Evolutionary conservation across 2,113 vertebrate genomes (phyloP).

Genomic region (Dipodomys stephensi): DNA sequence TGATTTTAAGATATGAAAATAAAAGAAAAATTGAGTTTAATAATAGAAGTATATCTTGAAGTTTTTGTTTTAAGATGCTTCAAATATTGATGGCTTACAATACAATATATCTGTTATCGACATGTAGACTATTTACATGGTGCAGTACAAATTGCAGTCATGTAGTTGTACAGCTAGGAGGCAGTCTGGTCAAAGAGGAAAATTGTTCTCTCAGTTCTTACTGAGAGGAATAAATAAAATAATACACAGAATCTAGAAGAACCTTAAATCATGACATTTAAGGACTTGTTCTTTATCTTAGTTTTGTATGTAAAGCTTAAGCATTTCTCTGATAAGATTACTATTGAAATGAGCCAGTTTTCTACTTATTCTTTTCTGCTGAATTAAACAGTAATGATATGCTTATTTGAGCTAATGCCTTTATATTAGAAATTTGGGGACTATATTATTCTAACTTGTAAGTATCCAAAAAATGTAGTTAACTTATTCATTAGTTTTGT

Average conservation of each 20-base stretch:
- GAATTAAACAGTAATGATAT: slow-evolving; percentile 19
- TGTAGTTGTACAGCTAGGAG: slow-evolving; percentile 61
- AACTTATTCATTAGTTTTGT: slow-evolving; percentile 22
- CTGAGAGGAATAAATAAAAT: neutral
- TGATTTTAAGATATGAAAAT: no score
- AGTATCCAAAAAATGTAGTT: slow-evolving; percentile 26
- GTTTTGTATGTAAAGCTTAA: slow-evolving; percentile 13
- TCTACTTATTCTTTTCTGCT: neutral
- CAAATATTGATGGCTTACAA: neutral
- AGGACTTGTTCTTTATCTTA: neutral
- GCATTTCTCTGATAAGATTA: slow-evolving; percentile 2
- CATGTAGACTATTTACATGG: neutral
- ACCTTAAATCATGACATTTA: neutral
- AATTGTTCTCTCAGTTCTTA: neutral
- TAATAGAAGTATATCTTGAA: neutral
- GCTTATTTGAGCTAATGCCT: neutral
- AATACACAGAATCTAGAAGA: neutral
- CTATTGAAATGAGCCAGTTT: slow-evolving; percentile 10
- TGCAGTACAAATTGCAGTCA: slow-evolving; percentile 42
- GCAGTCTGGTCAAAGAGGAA: slow-evolving; percentile 68
- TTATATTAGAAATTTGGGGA: slow-evolving; percentile 9
- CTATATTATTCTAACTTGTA: neutral
- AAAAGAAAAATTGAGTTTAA: no score
- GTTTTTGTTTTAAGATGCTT: slow-evolving; percentile 10
- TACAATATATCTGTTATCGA: neutral